Evolutionary conservation across 2,888 invertebrate species (phyloP).

Genomic region (Abrostola tripartita): DNA sequence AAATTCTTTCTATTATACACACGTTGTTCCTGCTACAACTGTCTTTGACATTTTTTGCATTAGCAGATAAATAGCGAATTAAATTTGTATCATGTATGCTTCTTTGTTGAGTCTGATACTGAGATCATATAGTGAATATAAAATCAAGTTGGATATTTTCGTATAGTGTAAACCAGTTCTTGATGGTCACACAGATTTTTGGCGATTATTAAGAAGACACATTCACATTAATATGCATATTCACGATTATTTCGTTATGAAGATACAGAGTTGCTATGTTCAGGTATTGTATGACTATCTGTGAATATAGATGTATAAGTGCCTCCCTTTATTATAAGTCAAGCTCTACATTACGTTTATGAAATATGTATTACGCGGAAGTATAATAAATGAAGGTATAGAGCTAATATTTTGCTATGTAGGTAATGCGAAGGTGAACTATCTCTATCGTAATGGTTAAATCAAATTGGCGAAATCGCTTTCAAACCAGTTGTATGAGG

Average conservation of each 20-base stretch:
- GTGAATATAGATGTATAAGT: too few species aligned
- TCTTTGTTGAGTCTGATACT: slow-evolving; percentile 25
- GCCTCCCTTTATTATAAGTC: too few species aligned
- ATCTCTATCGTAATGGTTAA: slow-evolving; percentile 25
- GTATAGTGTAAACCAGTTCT: background rate
- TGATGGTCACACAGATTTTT: slow-evolving; percentile 2
- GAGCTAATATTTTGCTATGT: too few species aligned
- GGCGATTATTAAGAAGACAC: background rate
- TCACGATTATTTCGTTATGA: background rate
- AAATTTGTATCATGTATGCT: slow-evolving; percentile 18
- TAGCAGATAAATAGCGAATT: background rate
- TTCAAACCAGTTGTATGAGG: slow-evolving; percentile 29
- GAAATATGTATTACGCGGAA: too few species aligned
- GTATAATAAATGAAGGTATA: too few species aligned
- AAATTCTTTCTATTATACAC: slow-evolving; percentile 43
- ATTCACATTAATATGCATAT: background rate
- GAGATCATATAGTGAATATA: slow-evolving; percentile 3
- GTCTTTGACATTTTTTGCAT: slow-evolving; percentile 37
- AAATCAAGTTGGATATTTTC: background rate
- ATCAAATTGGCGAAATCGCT: slow-evolving; percentile 20
- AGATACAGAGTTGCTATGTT: too few species aligned
- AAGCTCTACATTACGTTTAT: too few species aligned
- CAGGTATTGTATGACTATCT: too few species aligned
- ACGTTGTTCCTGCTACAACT: slow-evolving; percentile 17
- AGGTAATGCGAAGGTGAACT: too few species aligned